Conservation (phyloP, 2,797 vertebrate species). For the Allobates femoralis region DNA sequence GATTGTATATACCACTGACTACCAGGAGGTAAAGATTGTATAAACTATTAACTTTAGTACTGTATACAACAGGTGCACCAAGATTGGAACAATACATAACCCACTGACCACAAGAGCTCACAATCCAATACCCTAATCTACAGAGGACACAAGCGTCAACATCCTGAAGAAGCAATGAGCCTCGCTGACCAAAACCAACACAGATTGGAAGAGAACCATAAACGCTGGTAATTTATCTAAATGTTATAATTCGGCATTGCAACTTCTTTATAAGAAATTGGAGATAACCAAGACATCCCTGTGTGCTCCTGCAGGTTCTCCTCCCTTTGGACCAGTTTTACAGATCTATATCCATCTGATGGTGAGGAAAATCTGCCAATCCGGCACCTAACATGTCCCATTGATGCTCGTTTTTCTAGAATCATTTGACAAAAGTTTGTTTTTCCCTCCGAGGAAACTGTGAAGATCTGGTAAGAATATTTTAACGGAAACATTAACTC, state of each 20-base stretch:
- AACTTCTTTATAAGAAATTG: too few relatives aligned
- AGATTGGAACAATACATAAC: neutral
- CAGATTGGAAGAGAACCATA: too few relatives aligned
- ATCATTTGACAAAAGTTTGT: neutral
- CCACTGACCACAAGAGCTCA: neutral
- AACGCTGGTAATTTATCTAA: too few relatives aligned
- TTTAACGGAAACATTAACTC: constrained; percentile 18
- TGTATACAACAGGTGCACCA: neutral
- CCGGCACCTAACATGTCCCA: neutral
- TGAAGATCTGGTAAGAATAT: constrained; percentile 15
- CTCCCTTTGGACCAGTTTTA: too few relatives aligned
- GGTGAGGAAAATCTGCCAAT: neutral
- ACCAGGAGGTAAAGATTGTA: neutral
- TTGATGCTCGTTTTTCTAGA: neutral
- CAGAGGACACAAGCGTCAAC: too few relatives aligned
- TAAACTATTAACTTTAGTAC: neutral
- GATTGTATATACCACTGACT: neutral
- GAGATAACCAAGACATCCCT: too few relatives aligned
- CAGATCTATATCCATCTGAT: neutral
- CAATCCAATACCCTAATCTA: neutral
- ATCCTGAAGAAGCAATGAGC: too few relatives aligned
- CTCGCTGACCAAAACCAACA: too few relatives aligned
- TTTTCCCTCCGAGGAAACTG: neutral
- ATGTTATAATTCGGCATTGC: too few relatives aligned
- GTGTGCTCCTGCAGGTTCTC: too few relatives aligned